Evolutionary conservation across 2,797 vertebrate genomes (phyloP).

Genomic region (Manis pentadactyla): DNA sequence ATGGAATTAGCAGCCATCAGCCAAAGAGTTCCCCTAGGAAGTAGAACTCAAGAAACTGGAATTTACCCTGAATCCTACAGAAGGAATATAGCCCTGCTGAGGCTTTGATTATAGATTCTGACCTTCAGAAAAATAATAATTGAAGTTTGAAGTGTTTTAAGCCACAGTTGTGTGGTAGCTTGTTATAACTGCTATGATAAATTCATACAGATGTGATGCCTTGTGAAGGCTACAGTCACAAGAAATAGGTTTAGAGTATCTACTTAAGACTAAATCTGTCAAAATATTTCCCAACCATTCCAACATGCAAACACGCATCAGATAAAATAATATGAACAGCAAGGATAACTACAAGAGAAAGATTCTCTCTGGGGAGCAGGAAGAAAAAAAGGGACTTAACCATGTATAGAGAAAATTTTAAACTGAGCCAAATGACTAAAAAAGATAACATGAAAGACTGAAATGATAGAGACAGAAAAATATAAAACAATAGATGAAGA

Average conservation of each 20-base stretch:
- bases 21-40: neutral
- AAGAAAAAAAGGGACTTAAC: neutral
- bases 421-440: neutral
- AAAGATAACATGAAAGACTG: neutral
- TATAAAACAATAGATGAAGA: neutral
- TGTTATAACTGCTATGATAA: neutral
- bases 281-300: neutral
- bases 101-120: neutral
- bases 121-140: neutral
- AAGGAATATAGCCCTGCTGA: neutral
- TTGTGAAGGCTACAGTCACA: neutral
- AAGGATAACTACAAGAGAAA: neutral
- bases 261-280: neutral
- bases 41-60: neutral
- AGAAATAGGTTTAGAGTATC: neutral
- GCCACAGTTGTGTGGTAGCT: neutral
- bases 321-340: neutral
- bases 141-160: neutral
- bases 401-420: neutral
- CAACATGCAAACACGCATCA: neutral
- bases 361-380: neutral
- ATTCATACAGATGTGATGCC: neutral
- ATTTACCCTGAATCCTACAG: neutral
- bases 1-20: neutral
- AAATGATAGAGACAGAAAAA: neutral